Base-by-base conservation (phyloP, 2,888 invertebrate genomes). In the Mystacides longicornis region DNA sequence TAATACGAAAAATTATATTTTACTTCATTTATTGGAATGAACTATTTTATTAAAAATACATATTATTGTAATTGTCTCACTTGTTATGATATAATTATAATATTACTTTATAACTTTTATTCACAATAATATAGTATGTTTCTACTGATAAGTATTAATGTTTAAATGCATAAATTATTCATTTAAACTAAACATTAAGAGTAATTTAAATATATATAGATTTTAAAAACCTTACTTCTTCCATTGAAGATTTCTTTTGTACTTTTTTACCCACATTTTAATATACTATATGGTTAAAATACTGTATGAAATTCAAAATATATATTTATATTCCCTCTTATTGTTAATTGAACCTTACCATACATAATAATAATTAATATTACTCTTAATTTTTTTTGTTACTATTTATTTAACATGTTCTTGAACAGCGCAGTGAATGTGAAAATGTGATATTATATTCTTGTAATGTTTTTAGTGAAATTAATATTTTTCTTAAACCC, bases 371-470 rank as follows among this genome's bases (percentile, higher is more conserved):
- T 19, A 46, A 18, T 20, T 23, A 23, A 23, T 18, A 14, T 45
- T 47, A 49, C 31, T 53, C 45, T 21, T 53, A 53, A 53, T 52
- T 52, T 48, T 27, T 47, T 52, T 52, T 45, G 31, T 55, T 55
- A 52, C 48, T 48, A 53, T 27, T 51, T 51, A 47, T 56, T 58
- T 37, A 53, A 56, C 33, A 27, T 23, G 51, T 51, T 55, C 56
- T 37, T 58, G 50, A 54, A 55, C 60, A 51, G 48, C 57, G 58
- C 60, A 60, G 60, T 60, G 60, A 60, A 60, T 56, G 58, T 57
- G 56, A 60, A 60, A 60, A 49, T 60, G 60, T 60, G 60, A 60
- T 60, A n/a, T n/a, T n/a, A 60, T 60, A 60, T 58, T 58, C 52
- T 58, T 55, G 56, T 57, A 60, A 60, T 57, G 55, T 56, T 19